A percentile compares a stretch with the other conserved stretches of the same genome.
Conservation (phyloP, 1,140 invertebrate species). For the Meloidogyne floridensis region DNA sequence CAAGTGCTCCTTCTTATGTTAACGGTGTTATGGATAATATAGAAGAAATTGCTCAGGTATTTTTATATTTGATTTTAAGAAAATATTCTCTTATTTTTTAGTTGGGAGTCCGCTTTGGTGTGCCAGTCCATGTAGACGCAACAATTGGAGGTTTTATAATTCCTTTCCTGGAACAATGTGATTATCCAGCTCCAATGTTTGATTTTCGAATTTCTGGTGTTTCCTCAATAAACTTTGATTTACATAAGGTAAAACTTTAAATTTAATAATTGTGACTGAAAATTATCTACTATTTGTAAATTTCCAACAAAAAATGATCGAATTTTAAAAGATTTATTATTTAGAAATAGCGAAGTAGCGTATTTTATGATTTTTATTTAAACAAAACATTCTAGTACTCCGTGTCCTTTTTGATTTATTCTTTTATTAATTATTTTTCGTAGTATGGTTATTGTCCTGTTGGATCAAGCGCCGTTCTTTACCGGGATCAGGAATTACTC, state of each 20-base stretch:
- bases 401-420: background rate
- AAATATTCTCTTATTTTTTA: conserved; percentile 45
- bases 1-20: conserved; percentile 91
- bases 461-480: conserved; percentile 53
- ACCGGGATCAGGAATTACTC: conserved; percentile 48
- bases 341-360: too few relatives aligned
- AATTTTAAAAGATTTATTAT: too few relatives aligned
- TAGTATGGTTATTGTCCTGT: conserved; percentile 56
- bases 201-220: conserved; percentile 90
- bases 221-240: conserved; percentile 93
- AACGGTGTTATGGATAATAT: conserved; percentile 97
- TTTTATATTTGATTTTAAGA: background rate
- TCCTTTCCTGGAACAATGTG: conserved; percentile 84
- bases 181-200: conserved; percentile 77
- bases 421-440: conserved; percentile 15
- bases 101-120: conserved; percentile 79
- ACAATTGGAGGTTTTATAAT: conserved; percentile 89
- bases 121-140: conserved; percentile 95
- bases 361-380: too few relatives aligned
- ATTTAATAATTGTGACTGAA: background rate
- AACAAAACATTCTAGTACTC: too few relatives aligned
- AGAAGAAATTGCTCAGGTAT: conserved; percentile 75
- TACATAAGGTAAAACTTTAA: conserved; percentile 79
- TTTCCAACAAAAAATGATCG: too few relatives aligned
- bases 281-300: too few relatives aligned